Evolutionary conservation across 30 jellyfish, hydroid and myxozoan species (phyloP).

Genomic region (Pelagia noctiluca): DNA sequence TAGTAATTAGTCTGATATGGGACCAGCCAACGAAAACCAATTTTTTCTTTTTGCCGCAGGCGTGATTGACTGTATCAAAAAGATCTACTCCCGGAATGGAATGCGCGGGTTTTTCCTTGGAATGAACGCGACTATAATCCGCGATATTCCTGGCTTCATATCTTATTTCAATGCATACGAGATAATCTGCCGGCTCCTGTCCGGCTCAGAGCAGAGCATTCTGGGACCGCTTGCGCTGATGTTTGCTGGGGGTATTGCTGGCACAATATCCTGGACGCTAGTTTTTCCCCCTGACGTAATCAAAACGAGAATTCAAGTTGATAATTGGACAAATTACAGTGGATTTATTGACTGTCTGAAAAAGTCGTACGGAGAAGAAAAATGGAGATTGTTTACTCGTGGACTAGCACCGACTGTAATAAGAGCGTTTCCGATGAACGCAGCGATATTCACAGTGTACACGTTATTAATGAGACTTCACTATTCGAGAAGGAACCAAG

Average conservation of each 20-base stretch:
- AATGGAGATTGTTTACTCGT: constrained; percentile 66
- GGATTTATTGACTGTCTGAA: constrained; percentile 83
- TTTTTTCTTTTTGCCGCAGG: constrained; percentile 52
- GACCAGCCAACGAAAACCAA: too few relatives aligned
- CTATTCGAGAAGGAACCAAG: constrained; percentile 16
- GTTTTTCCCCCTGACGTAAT: constrained; percentile 93
- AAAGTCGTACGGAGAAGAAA: constrained; percentile 72
- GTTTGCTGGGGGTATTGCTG: constrained; percentile 96
- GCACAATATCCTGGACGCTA: constrained; percentile 89
- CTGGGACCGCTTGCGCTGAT: constrained; percentile 73
- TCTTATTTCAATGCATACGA: constrained; percentile 77
- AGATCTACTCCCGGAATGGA: constrained; percentile 69
- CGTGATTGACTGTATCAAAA: constrained; percentile 64
- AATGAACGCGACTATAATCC: constrained; percentile 73
- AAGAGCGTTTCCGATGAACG: constrained; percentile 95
- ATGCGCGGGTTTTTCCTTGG: constrained; percentile 78
- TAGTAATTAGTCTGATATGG: too few relatives aligned
- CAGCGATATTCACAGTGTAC: constrained; percentile 89
- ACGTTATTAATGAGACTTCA: constrained; percentile 68
- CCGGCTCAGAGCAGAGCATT: constrained; percentile 15
- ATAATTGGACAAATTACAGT: constrained; percentile 37
- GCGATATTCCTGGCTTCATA: constrained; percentile 88
- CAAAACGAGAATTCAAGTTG: constrained; percentile 92
- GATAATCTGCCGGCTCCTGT: constrained; percentile 36
- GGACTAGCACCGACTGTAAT: constrained; percentile 87